phyloP scores from a whole-genome alignment of 2,113 vertebrate species.

The Ciconia maguari region DNA sequence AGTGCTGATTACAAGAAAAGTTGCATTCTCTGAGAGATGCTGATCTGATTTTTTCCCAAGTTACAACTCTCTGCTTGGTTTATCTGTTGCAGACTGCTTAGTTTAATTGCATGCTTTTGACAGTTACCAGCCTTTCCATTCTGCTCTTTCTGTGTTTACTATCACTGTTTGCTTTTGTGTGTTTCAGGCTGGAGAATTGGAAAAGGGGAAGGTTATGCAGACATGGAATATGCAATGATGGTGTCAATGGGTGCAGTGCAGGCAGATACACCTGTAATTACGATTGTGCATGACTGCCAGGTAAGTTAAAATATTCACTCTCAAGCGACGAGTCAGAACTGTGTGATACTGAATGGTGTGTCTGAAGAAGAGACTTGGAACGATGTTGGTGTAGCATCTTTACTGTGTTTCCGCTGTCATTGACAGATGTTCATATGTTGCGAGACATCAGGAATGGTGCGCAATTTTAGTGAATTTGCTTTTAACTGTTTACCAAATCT shows the following conservation, averaged over 20 bases:
- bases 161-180: background rate
- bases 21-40: background rate
- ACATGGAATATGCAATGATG: slow-evolving; percentile 97
- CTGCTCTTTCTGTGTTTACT: background rate
- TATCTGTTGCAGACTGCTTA: background rate
- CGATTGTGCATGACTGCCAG: slow-evolving; percentile 94
- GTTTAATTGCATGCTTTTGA: background rate
- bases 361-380: background rate
- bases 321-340: background rate
- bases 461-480: background rate
- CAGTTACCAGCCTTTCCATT: background rate
- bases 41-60: background rate
- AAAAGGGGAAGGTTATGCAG: slow-evolving; percentile 95
- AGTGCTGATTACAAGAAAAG: background rate
- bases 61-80: background rate
- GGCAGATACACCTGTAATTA: slow-evolving; percentile 84
- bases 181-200: slow-evolving; percentile 89
- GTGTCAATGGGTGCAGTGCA: slow-evolving; percentile 85
- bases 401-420: background rate
- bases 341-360: background rate
- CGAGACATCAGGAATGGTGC: background rate
- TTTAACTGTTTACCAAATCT: background rate
- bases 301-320: slow-evolving; percentile 49
- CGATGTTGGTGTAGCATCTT: background rate
- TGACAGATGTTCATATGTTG: background rate